Conservation (phyloP, 2,888 invertebrate species). For the Drosophila paranaensis region DNA sequence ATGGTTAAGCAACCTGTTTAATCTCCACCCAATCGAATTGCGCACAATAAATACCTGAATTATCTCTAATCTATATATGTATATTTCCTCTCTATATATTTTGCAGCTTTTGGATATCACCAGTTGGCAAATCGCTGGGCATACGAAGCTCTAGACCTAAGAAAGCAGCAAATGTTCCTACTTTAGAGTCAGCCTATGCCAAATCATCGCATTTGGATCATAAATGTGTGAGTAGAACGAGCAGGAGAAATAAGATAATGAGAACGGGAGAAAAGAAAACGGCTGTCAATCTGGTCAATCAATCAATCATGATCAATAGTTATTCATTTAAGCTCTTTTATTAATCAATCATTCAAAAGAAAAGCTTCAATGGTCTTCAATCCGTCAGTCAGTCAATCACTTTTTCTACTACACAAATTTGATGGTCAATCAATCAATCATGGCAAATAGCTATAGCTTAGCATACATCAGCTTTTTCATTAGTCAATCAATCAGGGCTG, state of each 20-base stretch:
- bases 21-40: neutral
- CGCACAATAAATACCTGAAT: neutral
- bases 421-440: neutral
- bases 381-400: too few relatives aligned
- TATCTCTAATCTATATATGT: constrained; percentile 2
- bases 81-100: neutral
- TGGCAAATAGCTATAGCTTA: neutral
- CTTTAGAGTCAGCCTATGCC: constrained; percentile 91
- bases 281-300: too few relatives aligned
- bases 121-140: constrained; percentile 92
- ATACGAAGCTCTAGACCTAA: constrained; percentile 92
- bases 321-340: too few relatives aligned
- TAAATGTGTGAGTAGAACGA: constrained; percentile 88
- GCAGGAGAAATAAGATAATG: too few relatives aligned
- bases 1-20: neutral
- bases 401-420: too few relatives aligned
- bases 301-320: too few relatives aligned
- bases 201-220: constrained; percentile 89
- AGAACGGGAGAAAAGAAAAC: too few relatives aligned
- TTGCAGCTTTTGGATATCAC: constrained; percentile 90
- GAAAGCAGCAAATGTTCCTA: constrained; percentile 89
- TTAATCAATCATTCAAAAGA: too few relatives aligned
- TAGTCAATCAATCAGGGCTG: neutral
- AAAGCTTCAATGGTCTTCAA: too few relatives aligned
- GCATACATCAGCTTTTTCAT: neutral